Evolutionary conservation across 2,888 invertebrate genomes (phyloP), one percentile per base, ranked within the genome.

Genomic region (Drosophila infuscata): DNA sequence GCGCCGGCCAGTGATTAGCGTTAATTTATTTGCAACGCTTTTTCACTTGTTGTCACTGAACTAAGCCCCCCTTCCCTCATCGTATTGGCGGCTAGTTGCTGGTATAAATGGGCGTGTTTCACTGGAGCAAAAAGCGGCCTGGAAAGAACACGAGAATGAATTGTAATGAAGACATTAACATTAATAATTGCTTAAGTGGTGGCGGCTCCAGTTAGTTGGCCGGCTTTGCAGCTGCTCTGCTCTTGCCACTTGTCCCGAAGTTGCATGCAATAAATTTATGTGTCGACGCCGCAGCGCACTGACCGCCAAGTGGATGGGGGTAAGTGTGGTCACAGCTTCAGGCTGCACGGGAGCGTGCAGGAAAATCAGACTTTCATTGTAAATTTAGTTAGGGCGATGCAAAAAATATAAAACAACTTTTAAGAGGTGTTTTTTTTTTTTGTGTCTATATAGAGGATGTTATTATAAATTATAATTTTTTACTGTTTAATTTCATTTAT

Each of bases 151-250:
- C 52, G 78, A 59, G 57, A 62, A 84, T 81, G 76, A 79, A 81
- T 73, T 69, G 89, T 84, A 89, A 88, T 88, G 89, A 85, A 88
- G 88, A 83, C 75, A 89, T 88, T 89, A 88, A 78, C 88, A 88
- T 88, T 79, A 75, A 89, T 88, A 89, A 88, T 80, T 85, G 79
- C 64, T 58, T 64, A 70, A 76, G 68, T 74, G 63, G 71, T 65
- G 68, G 67, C 53, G 46, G 38, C 54, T 33, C 33, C 41, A 41
- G 33, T 17, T 54, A 36, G 54, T 29, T 49, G 30, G n/a, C 38
- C 32, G 30, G 25, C 29, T 15, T 33, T 15, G n/a, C 15, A n/a
- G 36, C 61, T 38, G 30, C 7, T 30, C n/a, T 17, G n/a, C n/a
- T 12, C 30, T 41, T 30, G 30, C 43, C 51, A 60, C 46, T 63